Percentiles rank a stretch among this genome's conserved stretches.
Evolutionary conservation across 2,888 invertebrate species (phyloP).

Genomic region (Diarsia rubi): DNA sequence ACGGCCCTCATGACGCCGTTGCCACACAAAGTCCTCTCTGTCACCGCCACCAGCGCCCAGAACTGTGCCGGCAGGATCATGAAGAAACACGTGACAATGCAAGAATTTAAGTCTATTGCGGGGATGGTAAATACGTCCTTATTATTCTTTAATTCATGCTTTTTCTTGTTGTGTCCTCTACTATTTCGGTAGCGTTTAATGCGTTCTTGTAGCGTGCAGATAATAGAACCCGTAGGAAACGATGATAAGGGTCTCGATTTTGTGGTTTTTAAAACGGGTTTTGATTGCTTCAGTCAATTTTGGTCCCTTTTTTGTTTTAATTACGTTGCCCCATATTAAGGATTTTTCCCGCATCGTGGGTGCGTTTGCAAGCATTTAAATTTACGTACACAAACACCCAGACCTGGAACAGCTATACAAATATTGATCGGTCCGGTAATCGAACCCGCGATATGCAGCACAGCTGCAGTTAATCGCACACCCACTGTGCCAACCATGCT

Average conservation of each 20-base stretch:
- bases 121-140: conserved; percentile 74
- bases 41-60: conserved; percentile 74
- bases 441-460: no score
- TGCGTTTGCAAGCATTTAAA: no score
- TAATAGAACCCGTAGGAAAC: background rate
- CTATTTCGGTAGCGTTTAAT: background rate
- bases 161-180: background rate
- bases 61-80: conserved; percentile 83
- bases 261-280: background rate
- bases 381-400: no score
- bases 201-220: background rate
- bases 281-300: background rate
- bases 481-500: no score
- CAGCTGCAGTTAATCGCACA: no score
- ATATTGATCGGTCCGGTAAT: no score
- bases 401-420: no score
- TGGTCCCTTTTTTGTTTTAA: background rate
- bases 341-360: background rate
- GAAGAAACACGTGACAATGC: conserved; percentile 71
- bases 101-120: conserved; percentile 77
- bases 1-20: conserved; percentile 84
- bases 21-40: conserved; percentile 71
- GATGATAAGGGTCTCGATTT: background rate
- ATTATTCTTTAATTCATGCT: background rate
- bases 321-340: background rate